A percentile compares a stretch with the other conserved stretches of the same genome.
These are phyloP conservation scores for Camptogramma bilineatum DNA, from an alignment of 2,888 invertebrate species.

Conservation along the genomic window DNA sequence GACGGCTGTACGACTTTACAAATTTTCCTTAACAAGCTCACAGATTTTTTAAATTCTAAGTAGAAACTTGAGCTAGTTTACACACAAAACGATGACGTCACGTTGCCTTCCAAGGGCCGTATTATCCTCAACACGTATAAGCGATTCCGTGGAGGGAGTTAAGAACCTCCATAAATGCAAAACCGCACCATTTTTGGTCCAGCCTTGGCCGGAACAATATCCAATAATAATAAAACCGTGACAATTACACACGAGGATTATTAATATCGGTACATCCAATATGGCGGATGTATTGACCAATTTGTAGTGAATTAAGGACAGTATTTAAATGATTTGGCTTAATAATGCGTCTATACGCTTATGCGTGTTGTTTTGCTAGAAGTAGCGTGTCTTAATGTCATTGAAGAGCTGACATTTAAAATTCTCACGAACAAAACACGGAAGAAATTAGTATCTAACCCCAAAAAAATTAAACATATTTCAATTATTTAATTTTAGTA, in stretches of 20 bases:
- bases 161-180: constrained; percentile 61
- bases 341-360: neutral
- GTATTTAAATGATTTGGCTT: constrained; percentile 36
- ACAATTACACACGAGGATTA: constrained; percentile 55
- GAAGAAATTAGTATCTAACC: neutral
- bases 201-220: constrained; percentile 79
- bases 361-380: neutral
- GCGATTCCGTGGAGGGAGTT: constrained; percentile 51
- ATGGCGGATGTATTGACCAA: constrained; percentile 53
- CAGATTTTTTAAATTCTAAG: neutral
- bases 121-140: constrained; percentile 55
- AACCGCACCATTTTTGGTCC: constrained; percentile 69
- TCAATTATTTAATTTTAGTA: too few species aligned
- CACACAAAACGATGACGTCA: constrained; percentile 36
- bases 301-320: constrained; percentile 47
- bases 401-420: too few species aligned
- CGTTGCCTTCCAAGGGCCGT: constrained; percentile 43
- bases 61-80: constrained; percentile 21
- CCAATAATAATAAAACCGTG: constrained; percentile 80
- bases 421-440: neutral
- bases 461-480: neutral
- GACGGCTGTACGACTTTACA: neutral
- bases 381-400: constrained; percentile 1
- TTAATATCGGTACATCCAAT: constrained; percentile 55
- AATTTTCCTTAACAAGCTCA: neutral